Evolutionary conservation across 2,113 vertebrate genomes (phyloP).

Genomic region (Gopherus flavomarginatus): DNA sequence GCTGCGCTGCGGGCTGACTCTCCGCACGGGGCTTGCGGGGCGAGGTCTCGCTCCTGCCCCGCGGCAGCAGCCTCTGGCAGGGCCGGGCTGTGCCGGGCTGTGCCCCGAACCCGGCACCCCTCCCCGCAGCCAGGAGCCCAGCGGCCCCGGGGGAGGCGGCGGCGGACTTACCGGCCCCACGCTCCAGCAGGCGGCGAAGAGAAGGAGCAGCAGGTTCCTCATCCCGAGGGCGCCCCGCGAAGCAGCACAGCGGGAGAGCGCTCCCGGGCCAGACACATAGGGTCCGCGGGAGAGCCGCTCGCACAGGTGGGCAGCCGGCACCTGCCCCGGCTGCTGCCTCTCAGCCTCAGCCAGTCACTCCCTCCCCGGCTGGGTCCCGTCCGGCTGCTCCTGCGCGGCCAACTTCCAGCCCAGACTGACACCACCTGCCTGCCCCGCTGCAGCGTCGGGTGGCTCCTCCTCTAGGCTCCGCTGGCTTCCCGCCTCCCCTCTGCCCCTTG

Average conservation of each 20-base stretch:
- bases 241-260: neutral
- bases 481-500: neutral
- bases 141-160: neutral
- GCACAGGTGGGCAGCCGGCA: neutral
- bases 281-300: neutral
- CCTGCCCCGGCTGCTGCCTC: neutral
- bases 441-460: neutral
- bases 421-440: neutral
- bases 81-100: too few relatives aligned
- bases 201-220: slow-evolving; percentile 18
- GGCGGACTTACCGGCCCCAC: slow-evolving; percentile 46
- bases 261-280: neutral
- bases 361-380: neutral
- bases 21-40: too few relatives aligned
- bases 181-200: slow-evolving; percentile 49
- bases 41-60: too few relatives aligned
- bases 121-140: too few relatives aligned
- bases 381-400: neutral
- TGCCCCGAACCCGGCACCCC: neutral
- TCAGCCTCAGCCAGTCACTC: neutral
- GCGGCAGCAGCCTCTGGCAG: too few relatives aligned
- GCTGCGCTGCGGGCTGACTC: too few relatives aligned
- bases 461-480: neutral
- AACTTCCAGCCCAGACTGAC: neutral
- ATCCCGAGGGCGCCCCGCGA: slow-evolving; percentile 14